Percentiles rank a stretch among this genome's conserved stretches.
Evolutionary conservation across 2,797 vertebrate genomes (phyloP).

Genomic region (Cirrhinus molitorella): DNA sequence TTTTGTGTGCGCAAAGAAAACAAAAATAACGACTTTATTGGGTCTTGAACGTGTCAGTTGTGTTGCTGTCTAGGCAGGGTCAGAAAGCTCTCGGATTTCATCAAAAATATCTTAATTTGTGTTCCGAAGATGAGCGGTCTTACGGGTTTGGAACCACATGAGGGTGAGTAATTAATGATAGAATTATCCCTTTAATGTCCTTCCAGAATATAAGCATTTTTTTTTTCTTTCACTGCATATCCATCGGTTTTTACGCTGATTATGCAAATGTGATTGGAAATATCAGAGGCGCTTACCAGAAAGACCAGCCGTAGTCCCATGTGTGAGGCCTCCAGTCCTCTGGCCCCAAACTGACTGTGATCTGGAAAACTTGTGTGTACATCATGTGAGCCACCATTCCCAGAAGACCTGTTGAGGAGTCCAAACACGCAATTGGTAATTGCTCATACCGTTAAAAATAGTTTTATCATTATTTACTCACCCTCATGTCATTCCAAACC

Average conservation of each 20-base stretch:
- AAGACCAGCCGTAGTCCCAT: constrained; percentile 94
- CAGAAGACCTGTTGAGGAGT: constrained; percentile 83
- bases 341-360: constrained; percentile 90
- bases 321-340: constrained; percentile 93
- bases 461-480: neutral
- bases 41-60: too few relatives aligned
- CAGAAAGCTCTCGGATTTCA: too few relatives aligned
- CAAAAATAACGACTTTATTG: too few relatives aligned
- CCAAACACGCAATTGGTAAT: constrained; percentile 49
- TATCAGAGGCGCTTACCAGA: constrained; percentile 81
- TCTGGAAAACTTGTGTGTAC: constrained; percentile 94
- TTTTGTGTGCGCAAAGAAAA: too few relatives aligned
- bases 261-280: neutral
- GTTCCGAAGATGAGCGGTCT: too few relatives aligned
- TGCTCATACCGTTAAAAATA: neutral
- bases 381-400: constrained; percentile 96
- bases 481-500: neutral
- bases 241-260: neutral
- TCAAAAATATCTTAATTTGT: too few relatives aligned
- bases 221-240: neutral
- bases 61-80: too few relatives aligned
- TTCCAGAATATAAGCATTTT: neutral
- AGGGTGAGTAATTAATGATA: too few relatives aligned
- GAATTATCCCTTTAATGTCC: too few relatives aligned
- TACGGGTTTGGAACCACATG: too few relatives aligned